Conservation (phyloP, 2,888 invertebrate species). For the Pammene aurita region DNA sequence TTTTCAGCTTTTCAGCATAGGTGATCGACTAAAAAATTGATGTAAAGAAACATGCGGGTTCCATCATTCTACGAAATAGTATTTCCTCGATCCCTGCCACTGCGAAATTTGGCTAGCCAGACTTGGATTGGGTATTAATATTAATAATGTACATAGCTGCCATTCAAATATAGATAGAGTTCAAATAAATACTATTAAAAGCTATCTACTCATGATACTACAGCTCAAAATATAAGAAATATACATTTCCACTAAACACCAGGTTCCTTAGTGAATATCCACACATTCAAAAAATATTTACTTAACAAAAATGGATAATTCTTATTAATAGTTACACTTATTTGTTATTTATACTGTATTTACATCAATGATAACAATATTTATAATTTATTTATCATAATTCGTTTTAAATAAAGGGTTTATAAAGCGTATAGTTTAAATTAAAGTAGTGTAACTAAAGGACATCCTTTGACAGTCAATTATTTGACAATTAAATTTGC, state of each 20-base stretch:
- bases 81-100: too few species aligned
- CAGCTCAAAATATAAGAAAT: conserved; percentile 40
- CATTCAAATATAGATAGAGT: neutral
- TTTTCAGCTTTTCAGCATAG: too few species aligned
- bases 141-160: neutral
- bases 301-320: conserved; percentile 22
- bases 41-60: too few species aligned
- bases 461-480: conserved; percentile 9
- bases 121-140: neutral
- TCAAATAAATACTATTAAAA: neutral
- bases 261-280: neutral
- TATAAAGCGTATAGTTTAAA: conserved; percentile 62
- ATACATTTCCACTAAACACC: conserved; percentile 4
- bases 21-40: too few species aligned
- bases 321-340: conserved; percentile 23
- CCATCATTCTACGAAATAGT: too few species aligned
- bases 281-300: conserved; percentile 10
- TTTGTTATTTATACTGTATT: conserved; percentile 15
- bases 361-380: conserved; percentile 39
- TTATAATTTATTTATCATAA: conserved; percentile 46
- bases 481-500: conserved; percentile 1
- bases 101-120: neutral
- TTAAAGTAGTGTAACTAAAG: conserved; percentile 14
- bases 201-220: conserved; percentile 13
- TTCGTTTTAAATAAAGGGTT: conserved; percentile 59